Evolutionary conservation across 2,888 invertebrate genomes (phyloP).

Genomic region (Drosophila tanythrix): DNA sequence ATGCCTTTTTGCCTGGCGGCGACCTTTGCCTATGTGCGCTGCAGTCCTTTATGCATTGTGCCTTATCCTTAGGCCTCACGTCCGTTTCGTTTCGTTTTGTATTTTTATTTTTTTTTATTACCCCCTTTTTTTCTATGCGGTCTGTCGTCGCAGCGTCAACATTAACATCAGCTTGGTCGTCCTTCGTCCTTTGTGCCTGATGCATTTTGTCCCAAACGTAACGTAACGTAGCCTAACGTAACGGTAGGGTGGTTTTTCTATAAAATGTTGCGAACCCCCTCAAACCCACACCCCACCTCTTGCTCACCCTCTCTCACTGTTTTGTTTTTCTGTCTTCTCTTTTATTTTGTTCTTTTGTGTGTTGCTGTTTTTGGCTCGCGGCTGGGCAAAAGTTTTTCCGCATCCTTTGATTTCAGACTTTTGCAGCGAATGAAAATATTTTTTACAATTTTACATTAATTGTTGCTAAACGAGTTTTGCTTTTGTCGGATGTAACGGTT

Average conservation of each 20-base stretch:
- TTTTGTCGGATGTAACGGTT: constrained; percentile 41
- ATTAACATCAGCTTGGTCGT: constrained; percentile 34
- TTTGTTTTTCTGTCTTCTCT: constrained; percentile 12
- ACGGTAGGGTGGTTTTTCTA: constrained; percentile 53
- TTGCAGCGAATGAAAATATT: constrained; percentile 22
- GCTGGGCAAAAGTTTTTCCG: constrained; percentile 43
- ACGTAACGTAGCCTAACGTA: constrained; percentile 7
- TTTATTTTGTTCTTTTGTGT: constrained; percentile 42
- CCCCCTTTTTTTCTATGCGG: constrained; percentile 40
- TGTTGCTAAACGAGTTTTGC: constrained; percentile 58
- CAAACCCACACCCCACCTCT: too few species aligned
- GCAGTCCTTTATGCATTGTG: constrained; percentile 19
- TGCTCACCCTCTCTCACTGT: background rate
- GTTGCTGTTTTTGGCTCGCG: constrained; percentile 32
- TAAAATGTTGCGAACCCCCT: constrained; percentile 25
- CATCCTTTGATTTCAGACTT: constrained; percentile 64
- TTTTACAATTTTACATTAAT: constrained; percentile 63
- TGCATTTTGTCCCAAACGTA: constrained; percentile 40
- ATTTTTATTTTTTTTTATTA: constrained; percentile 21
- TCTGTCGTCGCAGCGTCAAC: constrained; percentile 64
- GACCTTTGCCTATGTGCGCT: constrained; percentile 40
- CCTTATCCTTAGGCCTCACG: constrained; percentile 34
- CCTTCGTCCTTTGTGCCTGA: constrained; percentile 47
- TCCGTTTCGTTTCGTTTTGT: constrained; percentile 19
- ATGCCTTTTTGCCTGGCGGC: constrained; percentile 55